Evolutionary conservation across 2,113 vertebrate species (phyloP).

Genomic region (Chaetodon trifascialis): DNA sequence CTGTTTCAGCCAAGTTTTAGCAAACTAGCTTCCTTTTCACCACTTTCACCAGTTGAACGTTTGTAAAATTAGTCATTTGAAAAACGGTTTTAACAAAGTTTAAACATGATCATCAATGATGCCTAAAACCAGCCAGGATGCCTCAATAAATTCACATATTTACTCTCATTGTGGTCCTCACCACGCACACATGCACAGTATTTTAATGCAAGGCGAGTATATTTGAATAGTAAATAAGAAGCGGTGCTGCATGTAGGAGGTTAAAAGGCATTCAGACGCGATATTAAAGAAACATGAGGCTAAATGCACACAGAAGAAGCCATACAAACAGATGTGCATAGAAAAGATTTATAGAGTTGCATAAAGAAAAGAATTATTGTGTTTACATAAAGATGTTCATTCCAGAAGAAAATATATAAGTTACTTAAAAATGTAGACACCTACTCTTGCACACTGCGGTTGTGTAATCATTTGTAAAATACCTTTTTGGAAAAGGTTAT

Average conservation of each 20-base stretch:
- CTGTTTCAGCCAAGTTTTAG: background rate
- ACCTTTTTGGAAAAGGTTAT: background rate
- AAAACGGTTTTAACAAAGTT: background rate
- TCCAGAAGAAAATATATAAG: too few relatives aligned
- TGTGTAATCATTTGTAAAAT: background rate
- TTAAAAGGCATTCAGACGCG: background rate
- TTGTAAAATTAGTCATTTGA: background rate
- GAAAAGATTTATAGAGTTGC: background rate
- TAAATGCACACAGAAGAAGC: background rate
- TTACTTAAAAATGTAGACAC: background rate
- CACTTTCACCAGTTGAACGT: background rate
- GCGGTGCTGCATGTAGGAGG: background rate
- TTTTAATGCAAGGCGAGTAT: background rate
- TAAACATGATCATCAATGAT: background rate
- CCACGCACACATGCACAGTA: background rate
- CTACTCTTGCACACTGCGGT: background rate
- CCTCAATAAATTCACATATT: background rate
- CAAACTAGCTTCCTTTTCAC: background rate
- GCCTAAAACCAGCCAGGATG: background rate
- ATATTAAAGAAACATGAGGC: background rate
- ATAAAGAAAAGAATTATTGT: background rate
- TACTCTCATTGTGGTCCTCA: background rate
- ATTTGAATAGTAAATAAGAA: background rate
- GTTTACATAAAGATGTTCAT: background rate
- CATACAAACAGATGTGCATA: background rate